Evolutionary conservation across 2,113 vertebrate genomes (phyloP).

Genomic region (Apeltes quadracus): DNA sequence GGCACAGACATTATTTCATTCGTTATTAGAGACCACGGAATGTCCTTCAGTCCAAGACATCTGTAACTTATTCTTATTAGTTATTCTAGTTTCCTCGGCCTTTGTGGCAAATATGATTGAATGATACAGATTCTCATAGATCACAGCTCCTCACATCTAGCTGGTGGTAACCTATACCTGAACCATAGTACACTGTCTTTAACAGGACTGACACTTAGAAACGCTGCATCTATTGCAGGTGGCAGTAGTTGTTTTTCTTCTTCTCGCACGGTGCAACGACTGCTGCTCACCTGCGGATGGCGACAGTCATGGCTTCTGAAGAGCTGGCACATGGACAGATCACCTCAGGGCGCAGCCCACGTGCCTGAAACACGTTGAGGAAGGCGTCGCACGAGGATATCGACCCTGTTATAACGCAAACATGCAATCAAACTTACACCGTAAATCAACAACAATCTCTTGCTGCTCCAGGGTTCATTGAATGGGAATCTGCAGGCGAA

Average conservation of each 20-base stretch:
- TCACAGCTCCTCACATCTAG: not conserved
- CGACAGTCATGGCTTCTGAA: conserved; percentile 91
- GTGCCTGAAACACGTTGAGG: conserved; percentile 94
- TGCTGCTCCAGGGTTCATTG: conserved; percentile 21
- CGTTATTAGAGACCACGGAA: not conserved
- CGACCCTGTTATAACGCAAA: conserved; percentile 84
- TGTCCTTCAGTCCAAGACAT: not conserved
- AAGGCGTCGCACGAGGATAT: conserved; percentile 98
- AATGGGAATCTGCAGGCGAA: conserved; percentile 42
- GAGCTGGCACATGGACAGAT: conserved; percentile 96
- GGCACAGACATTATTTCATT: not conserved
- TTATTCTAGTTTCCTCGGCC: not conserved
- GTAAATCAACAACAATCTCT: conserved; percentile 26
- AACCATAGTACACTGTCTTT: not conserved
- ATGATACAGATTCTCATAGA: not conserved
- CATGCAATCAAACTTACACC: conserved; percentile 1
- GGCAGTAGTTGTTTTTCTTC: conserved; percentile 14
- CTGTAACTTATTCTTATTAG: not conserved
- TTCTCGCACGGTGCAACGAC: conserved; percentile 42
- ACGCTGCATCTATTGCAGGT: not conserved
- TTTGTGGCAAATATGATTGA: not conserved
- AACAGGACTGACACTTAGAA: not conserved
- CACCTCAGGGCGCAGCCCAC: conserved; percentile 92
- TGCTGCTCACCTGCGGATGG: conserved; percentile 88
- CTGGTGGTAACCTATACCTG: not conserved